These are phyloP conservation scores for Molanna angustata DNA, from an alignment of 2,888 invertebrate genomes.

Conservation along the genomic window DNA sequence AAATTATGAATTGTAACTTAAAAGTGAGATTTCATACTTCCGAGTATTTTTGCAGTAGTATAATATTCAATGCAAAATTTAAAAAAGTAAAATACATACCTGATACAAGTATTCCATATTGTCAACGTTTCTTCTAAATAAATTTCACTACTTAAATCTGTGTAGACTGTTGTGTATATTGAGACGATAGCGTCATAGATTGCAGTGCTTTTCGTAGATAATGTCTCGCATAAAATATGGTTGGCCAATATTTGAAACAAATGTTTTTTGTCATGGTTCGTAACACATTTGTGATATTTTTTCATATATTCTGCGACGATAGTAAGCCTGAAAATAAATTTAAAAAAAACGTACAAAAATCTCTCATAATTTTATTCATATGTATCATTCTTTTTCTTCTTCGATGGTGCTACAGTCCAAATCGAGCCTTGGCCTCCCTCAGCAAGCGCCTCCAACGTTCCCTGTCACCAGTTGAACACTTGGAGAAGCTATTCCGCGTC, in stretches of 20 bases:
- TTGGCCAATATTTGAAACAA: slow-evolving; percentile 40
- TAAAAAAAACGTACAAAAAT: too few relatives aligned
- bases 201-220: slow-evolving; percentile 39
- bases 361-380: too few relatives aligned
- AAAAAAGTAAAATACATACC: slow-evolving; percentile 41
- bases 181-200: slow-evolving; percentile 39
- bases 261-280: slow-evolving; percentile 38
- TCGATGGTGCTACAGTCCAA: too few relatives aligned
- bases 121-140: slow-evolving; percentile 30
- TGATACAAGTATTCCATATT: slow-evolving; percentile 48
- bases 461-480: too few relatives aligned
- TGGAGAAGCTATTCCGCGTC: too few relatives aligned
- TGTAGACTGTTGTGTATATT: slow-evolving; percentile 36
- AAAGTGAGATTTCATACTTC: too few relatives aligned
- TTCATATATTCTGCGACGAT: slow-evolving; percentile 42
- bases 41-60: too few relatives aligned
- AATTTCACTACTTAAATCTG: slow-evolving; percentile 34
- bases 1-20: too few relatives aligned
- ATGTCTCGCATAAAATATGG: slow-evolving; percentile 38
- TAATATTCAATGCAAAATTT: too few relatives aligned
- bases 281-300: slow-evolving; percentile 38
- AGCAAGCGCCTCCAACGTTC: too few relatives aligned
- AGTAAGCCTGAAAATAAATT: slow-evolving; percentile 44
- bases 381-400: too few relatives aligned
- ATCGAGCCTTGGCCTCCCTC: too few relatives aligned